Base-by-base conservation (phyloP, 2,888 invertebrate species). In the Pristionchus fissidentatus region DNA sequence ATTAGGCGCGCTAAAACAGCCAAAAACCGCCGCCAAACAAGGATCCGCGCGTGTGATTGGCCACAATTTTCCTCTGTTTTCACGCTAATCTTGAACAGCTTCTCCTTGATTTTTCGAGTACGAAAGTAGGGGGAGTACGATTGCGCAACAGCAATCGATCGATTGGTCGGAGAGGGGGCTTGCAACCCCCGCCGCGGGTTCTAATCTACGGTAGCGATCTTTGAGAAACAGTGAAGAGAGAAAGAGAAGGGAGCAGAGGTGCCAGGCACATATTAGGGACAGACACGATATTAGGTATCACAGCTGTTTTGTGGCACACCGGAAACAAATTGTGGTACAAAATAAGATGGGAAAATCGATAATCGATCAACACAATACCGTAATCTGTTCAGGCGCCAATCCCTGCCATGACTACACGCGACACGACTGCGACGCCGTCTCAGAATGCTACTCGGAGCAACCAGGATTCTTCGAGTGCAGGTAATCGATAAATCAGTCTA, bases 331-430 rank as follows among this genome's bases (percentile, higher is more conserved):
- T n/a, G n/a, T n/a, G n/a, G 29, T n/a, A 32, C 29, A 15, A 49
- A 19, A 49, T 19, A 77, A 49, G 75, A 35, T 49, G 29, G 0
- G 26, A 10, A 77, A 77, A 77, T 77, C 75, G 52, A 77, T 77
- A 77, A 46, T 77, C 29, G 29, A 5, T 32, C 8, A 46, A n/a
- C n/a, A n/a, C n/a, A 49, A 77, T 77, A 49, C 49, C 0, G 49
- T 77, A 77, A 75, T 75, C 15, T 38, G 86, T 88, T 66, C 80
- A 92, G 92, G 90, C 75, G 86, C 89, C 22, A 91, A 92, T 84
- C 92, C 92, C 35, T 92, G 92, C 84, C 88, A 91, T 81, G 92
- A 92, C 85, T 90, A 90, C 85, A 89, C 91, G 0, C 87, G 92
- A 43, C 90, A 92, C 85, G 92, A 92, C 85, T 92, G 92, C 83